Conservation (phyloP, 1,140 invertebrate species). For the Pseudomyrmex sp. region DNA sequence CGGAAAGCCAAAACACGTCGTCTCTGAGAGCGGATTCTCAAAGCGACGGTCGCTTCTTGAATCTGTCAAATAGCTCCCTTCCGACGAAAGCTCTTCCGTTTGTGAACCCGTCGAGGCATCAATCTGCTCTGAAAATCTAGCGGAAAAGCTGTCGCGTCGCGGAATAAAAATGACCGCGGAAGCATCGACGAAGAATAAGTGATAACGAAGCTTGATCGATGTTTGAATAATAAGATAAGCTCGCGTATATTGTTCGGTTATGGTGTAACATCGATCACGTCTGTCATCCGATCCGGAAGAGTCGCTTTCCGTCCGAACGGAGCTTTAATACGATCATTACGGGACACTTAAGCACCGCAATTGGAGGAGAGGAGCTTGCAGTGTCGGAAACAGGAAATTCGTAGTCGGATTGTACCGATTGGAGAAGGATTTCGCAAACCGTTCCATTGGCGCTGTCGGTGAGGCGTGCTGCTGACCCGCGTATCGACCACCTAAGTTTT, state of each 20-base stretch:
- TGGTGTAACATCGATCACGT: conserved; percentile 13
- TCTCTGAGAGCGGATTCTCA: conserved; percentile 31
- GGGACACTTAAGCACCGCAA: conserved; percentile 50
- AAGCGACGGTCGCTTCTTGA: conserved; percentile 17
- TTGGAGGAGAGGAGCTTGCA: conserved; percentile 7
- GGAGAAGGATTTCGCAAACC: conserved; percentile 77
- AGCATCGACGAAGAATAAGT: neutral
- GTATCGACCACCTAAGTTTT: conserved; percentile 76
- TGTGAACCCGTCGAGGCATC: conserved; percentile 20
- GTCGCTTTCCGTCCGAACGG: neutral
- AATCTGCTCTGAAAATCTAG: conserved; percentile 14
- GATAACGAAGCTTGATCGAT: neutral
- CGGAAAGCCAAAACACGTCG: conserved; percentile 18
- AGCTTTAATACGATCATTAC: conserved; percentile 67
- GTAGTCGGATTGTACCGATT: conserved; percentile 72
- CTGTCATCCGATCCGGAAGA: conserved; percentile 12
- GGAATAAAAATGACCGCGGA: conserved; percentile 1
- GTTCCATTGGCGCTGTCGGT: conserved; percentile 78
- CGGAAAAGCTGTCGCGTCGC: neutral
- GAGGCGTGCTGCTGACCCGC: conserved; percentile 80
- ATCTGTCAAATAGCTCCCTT: conserved; percentile 31
- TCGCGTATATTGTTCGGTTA: neutral
- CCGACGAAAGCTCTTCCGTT: neutral
- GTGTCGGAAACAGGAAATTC: conserved; percentile 72
- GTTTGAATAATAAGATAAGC: neutral